Conservation (phyloP, 1,140 invertebrate genomes). For the Pachyrhynchus sulphureomaculatus region DNA sequence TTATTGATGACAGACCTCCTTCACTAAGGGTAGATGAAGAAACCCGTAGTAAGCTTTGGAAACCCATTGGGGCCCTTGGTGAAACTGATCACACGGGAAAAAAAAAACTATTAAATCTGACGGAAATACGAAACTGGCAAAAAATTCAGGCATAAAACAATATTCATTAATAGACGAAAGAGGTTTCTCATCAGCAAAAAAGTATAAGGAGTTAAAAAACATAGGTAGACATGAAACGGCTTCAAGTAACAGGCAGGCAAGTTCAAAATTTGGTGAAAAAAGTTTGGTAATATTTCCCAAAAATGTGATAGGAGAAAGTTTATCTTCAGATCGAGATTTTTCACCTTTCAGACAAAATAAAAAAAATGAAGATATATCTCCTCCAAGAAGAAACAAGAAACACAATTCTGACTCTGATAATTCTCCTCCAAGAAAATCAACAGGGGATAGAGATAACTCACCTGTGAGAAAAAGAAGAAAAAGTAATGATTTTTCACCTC, state of each 20-base stretch:
- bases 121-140: constrained; percentile 34
- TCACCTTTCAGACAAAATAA: too few species aligned
- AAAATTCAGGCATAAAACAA: constrained; percentile 15
- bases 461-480: too few species aligned
- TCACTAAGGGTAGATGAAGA: constrained; percentile 67
- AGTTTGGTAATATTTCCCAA: too few species aligned
- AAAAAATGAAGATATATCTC: too few species aligned
- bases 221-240: too few species aligned
- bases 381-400: too few species aligned
- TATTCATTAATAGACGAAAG: not conserved
- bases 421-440: too few species aligned
- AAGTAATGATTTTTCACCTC: too few species aligned
- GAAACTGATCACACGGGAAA: not conserved
- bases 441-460: too few species aligned
- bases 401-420: too few species aligned
- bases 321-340: too few species aligned
- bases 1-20: constrained; percentile 82
- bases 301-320: too few species aligned
- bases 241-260: constrained; percentile 11
- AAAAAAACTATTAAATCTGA: constrained; percentile 25
- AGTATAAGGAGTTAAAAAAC: not conserved
- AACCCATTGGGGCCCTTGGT: constrained; percentile 55
- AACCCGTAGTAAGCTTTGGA: constrained; percentile 68
- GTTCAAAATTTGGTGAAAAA: not conserved
- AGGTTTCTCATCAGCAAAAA: not conserved